Percentiles rank a stretch among this genome's conserved stretches.
phyloP scores from a whole-genome alignment of 1,140 invertebrate species.

The Drosophila biarmipes region DNA sequence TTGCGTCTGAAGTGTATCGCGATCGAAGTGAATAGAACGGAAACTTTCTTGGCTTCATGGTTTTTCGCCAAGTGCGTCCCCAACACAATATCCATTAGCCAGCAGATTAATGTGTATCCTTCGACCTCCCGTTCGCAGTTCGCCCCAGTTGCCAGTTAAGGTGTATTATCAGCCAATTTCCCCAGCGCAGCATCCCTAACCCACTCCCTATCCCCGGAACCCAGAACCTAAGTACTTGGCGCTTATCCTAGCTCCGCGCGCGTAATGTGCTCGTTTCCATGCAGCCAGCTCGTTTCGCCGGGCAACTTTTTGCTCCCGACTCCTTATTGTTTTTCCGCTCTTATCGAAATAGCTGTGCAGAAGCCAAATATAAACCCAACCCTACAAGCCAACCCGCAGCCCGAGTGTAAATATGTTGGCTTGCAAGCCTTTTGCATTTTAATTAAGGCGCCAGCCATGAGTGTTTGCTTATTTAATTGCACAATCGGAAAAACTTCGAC shows the following conservation, averaged over 20 bases:
- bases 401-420: conserved; percentile 55
- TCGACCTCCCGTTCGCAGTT: conserved; percentile 13
- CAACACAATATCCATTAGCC: conserved; percentile 31
- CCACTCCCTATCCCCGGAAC: neutral
- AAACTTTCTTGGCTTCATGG: neutral
- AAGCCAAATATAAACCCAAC: conserved; percentile 34
- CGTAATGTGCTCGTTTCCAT: conserved; percentile 54
- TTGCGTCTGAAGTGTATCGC: neutral
- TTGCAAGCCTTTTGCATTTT: conserved; percentile 61
- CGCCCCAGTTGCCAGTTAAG: conserved; percentile 28
- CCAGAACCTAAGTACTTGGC: conserved; percentile 33
- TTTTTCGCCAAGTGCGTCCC: neutral
- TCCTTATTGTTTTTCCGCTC: conserved; percentile 13
- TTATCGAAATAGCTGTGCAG: conserved; percentile 45
- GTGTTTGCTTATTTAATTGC: conserved; percentile 80
- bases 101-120: conserved; percentile 30
- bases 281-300: conserved; percentile 38
- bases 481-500: conserved; percentile 68
- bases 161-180: conserved; percentile 69
- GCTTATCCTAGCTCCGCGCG: conserved; percentile 37
- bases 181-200: conserved; percentile 26
- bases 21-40: neutral
- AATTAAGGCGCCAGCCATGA: conserved; percentile 65
- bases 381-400: conserved; percentile 8
- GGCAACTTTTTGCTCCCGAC: conserved; percentile 16